Base-by-base conservation (phyloP, 2,113 vertebrate genomes). In the Chrysochloris asiatica region DNA sequence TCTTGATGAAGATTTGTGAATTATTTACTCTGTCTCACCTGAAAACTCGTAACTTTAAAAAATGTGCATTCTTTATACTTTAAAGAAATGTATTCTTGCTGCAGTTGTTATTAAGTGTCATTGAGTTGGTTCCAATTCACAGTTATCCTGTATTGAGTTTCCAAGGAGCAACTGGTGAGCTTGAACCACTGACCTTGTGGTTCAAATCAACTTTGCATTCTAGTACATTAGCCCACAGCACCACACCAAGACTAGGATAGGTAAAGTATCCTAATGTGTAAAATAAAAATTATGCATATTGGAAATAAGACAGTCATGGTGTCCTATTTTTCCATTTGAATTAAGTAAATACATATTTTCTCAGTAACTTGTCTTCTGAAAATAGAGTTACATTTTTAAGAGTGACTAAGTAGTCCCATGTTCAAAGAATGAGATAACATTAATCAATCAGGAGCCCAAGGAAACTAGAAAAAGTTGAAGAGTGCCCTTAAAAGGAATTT, bases 341-440 rank as follows among this genome's bases (percentile, higher is more conserved):
- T 95, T 95, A 96, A 92, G 93, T 63, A 90, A 94, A 92, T 87
- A 90, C 30, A 82, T 67, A 30, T 56, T 67, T 94, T 52, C n/a
- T 89, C 85, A 78, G 81, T 95, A 95, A 76, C 41, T 92, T 93
- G 73, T 24, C 12, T n/a, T 63, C 77, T 0, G 0, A 93, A 97
- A 97, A 95, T 65, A 80, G 85, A 76, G 77, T 83, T 96, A 97
- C 71, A 95, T 91, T 96, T 94, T 95, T 86, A 67, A 96, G 83
- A 96, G 79, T 84, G 88, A 88, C 83, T 75, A 94, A 96, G 86
- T 96, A 87, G 86, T 80, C 84, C 90, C 79, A 2, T 95, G 61
- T 78, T 93, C 45, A 59, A 48, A 95, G 78, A 61, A 0, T 85
- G 89, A 86, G 96, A 78, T 83, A 93, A 90, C 48, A 43, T 95